Evolutionary conservation across 2,113 vertebrate species (phyloP).

Genomic region (Leptobrachium ailaonicum): DNA sequence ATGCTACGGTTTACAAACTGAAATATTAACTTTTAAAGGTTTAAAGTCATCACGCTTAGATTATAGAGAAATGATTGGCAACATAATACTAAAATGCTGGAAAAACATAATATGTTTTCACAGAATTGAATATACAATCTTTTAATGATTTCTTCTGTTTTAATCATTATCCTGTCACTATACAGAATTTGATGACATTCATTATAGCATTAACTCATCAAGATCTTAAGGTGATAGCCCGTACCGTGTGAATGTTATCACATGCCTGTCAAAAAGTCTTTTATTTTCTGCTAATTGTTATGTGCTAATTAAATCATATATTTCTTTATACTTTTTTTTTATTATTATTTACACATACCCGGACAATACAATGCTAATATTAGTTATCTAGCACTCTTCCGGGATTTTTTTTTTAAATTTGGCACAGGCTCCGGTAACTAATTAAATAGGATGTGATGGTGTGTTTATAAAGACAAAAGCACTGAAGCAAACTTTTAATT

Average conservation of each 20-base stretch:
- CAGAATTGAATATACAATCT: neutral
- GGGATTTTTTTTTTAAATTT: too few species aligned
- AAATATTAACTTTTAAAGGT: too few species aligned
- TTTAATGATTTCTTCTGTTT: slow-evolving; percentile 11
- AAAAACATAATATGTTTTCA: neutral
- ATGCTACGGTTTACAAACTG: too few species aligned
- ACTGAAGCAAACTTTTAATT: too few species aligned
- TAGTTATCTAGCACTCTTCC: too few species aligned
- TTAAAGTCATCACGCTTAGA: too few species aligned
- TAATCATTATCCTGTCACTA: slow-evolving; percentile 29
- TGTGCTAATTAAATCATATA: neutral
- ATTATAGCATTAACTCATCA: slow-evolving; percentile 20
- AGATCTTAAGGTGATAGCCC: slow-evolving; percentile 23
- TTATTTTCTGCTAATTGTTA: slow-evolving; percentile 33
- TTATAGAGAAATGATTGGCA: neutral
- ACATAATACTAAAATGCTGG: neutral
- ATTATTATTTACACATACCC: too few species aligned
- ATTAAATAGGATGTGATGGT: too few species aligned
- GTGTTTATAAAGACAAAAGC: too few species aligned
- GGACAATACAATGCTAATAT: too few species aligned
- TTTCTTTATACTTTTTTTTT: too few species aligned
- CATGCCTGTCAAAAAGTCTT: slow-evolving; percentile 13
- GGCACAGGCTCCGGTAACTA: too few species aligned
- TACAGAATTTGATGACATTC: slow-evolving; percentile 25
- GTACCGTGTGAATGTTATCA: slow-evolving; percentile 17